Evolutionary conservation across 2,113 vertebrate genomes (phyloP), one percentile per base, ranked within the genome.

Genomic region (Lepidiolamprologus cunningtoni): DNA sequence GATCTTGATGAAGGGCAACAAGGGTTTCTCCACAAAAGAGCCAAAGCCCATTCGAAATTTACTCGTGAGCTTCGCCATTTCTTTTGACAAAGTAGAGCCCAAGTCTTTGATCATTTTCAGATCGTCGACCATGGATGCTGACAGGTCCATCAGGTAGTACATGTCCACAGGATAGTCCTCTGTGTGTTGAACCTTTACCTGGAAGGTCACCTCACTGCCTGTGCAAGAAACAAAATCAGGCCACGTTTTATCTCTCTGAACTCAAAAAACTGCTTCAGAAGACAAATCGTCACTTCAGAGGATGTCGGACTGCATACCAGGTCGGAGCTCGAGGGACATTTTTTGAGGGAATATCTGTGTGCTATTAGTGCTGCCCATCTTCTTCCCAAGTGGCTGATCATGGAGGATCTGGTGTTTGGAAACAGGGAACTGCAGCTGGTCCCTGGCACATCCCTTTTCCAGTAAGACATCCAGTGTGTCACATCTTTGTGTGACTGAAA

Each of bases 131-230:
- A 99, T 99, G 85, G 99, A 99, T 31, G 97, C 99, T 0, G 99
- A 99, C 92, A 99, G 96, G 94, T 99, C 99, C 99, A 99, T 99
- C 93, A 99, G 96, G 95, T 99, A 99, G 95, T 99, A 99, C 63
- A 99, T 95, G 87, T 99, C 99, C 76, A 99, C 97, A 0, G 99
- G 99, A 89, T 99, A 98, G 94, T 99, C 98, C 93, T 99, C 98
- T 1, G 96, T 97, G 92, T 98, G 98, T 54, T 97, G 97, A 84
- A 99, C 97, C 82, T 97, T 96, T 33, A 99, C 97, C 94, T 98
- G 97, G 89, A 99, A 97, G 12, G 96, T 98, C 94, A 98, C 92
- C 84, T 96, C 96, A 89, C 95, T 95, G 84, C 98, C 99, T 98
- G 42, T 23, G 50, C 21, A 40, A 84, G 80, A 73, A 83, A 81